Evolutionary conservation across 2,888 invertebrate species (phyloP).

Genomic region (Anorthoa munda): DNA sequence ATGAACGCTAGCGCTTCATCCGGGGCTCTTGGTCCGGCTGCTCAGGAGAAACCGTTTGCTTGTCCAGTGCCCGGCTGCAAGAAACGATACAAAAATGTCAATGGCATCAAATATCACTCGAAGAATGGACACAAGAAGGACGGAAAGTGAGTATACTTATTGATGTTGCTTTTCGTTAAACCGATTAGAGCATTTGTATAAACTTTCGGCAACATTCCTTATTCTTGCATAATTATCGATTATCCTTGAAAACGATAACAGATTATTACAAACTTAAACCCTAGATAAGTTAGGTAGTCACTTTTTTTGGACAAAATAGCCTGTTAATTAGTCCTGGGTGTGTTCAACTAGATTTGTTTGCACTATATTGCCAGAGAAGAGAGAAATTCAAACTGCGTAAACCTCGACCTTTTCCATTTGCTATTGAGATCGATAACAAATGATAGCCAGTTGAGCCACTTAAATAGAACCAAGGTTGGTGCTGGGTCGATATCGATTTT

Average conservation of each 20-base stretch:
- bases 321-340: too few species aligned
- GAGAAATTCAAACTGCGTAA: neutral
- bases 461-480: neutral
- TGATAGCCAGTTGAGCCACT: neutral
- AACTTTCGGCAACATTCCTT: neutral
- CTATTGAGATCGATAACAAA: conserved; percentile 12
- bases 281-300: neutral
- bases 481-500: conserved; percentile 1
- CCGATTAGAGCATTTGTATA: neutral
- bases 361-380: neutral
- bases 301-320: neutral
- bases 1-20: conserved; percentile 83
- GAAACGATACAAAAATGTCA: conserved; percentile 96
- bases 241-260: neutral
- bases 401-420: conserved; percentile 2
- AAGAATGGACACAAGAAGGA: conserved; percentile 97
- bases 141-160: conserved; percentile 92
- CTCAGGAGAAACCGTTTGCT: conserved; percentile 94
- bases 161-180: neutral
- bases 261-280: neutral
- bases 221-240: neutral
- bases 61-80: conserved; percentile 97
- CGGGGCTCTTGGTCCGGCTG: conserved; percentile 83
- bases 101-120: conserved; percentile 97
- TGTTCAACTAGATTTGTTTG: too few species aligned